Evolutionary conservation across 2,113 vertebrate species (phyloP), one percentile per base, ranked within the genome.

Genomic region (Indicator maculatus): DNA sequence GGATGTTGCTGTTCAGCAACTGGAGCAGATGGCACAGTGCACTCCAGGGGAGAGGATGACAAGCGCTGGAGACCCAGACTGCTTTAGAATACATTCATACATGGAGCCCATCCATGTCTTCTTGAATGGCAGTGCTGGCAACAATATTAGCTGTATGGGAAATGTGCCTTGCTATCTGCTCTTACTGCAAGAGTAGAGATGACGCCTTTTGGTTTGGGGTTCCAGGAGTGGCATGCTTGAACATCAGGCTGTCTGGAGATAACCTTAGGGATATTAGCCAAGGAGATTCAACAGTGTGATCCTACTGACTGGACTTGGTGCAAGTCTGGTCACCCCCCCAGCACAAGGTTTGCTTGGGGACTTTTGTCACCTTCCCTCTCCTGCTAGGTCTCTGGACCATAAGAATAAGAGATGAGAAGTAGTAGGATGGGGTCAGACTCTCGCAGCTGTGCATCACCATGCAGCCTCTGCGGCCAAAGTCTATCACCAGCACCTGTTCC

Each of bases 331-430:
- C 50, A 47, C 50, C 73, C 69, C 28, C 15, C 31, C 58, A 44
- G 52, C 56, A 41, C 5, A 4, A 44, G 36, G 23, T 82, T 74
- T 85, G 3, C 61, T 8, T 27, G n/a, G 13, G 31, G 33, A 47
- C 31, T 78, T 82, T 16, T 65, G 36, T 47, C 61, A 53, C 39
- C 18, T 78, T 74, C 21, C 7, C 18, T 69, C 36, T 77, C 61
- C 61, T 58, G 12, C 28, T 63, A 41, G 18, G 8, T 38, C 28
- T 61, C 50, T 0, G 0, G n/a, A 58, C 19, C 16, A 21, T 12
- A 41, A n/a, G 39, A 66, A 58, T 45, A 74, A 60, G 56, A 45
- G 17, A 70, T 19, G 31, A 61, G 65, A 82, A 88, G 38, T 39
- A 66, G 45, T 8, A 53, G 38, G 26, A 75, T 11, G 20, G 38